phyloP scores from a whole-genome alignment of 2,113 vertebrate genomes.

The Symphodus melops region DNA sequence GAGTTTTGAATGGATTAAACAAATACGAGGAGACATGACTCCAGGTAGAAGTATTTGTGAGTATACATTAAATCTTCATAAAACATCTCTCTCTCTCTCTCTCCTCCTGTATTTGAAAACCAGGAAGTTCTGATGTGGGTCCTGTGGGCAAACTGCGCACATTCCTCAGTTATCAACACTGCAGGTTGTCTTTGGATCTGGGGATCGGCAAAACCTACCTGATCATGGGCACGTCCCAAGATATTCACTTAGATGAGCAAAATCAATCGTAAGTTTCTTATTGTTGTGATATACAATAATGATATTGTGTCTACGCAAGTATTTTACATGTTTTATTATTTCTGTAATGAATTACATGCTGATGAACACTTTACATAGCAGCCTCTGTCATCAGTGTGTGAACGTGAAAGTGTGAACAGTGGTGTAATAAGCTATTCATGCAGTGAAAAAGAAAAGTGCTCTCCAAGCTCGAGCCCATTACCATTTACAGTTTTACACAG shows the following conservation, averaged over 20 bases:
- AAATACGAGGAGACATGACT: not conserved
- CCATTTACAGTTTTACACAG: no score
- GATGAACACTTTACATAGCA: no score
- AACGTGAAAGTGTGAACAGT: no score
- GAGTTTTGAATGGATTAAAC: no score
- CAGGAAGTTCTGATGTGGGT: constrained; percentile 64
- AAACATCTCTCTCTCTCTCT: not conserved
- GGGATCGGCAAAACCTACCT: constrained; percentile 63
- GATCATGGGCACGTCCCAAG: constrained; percentile 74
- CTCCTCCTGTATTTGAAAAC: not conserved
- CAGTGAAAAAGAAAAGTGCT: no score
- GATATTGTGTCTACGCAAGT: not conserved
- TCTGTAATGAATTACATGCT: no score
- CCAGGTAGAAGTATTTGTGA: not conserved
- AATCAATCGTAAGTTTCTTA: constrained; percentile 32
- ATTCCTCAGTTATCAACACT: constrained; percentile 72
- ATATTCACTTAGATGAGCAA: constrained; percentile 31
- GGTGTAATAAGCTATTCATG: no score
- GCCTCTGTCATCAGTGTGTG: no score
- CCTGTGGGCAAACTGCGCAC: constrained; percentile 27
- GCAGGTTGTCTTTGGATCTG: constrained; percentile 66
- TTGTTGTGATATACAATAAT: not conserved
- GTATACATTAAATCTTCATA: not conserved
- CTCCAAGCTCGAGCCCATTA: no score
- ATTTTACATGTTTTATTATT: not conserved